Conservation (phyloP, 2,797 vertebrate genomes). For the Semotilus atromaculatus region DNA sequence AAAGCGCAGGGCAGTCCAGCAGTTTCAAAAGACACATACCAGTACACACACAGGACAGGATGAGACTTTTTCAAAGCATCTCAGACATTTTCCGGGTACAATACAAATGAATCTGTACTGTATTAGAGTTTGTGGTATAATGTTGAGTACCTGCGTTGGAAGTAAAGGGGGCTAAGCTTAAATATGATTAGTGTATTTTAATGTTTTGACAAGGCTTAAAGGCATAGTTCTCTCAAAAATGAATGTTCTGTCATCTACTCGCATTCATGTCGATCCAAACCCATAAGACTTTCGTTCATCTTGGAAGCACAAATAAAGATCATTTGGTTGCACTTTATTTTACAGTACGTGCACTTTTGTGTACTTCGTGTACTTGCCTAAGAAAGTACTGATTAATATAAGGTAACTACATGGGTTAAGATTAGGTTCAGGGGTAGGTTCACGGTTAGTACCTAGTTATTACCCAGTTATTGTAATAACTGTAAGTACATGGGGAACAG, state of each 20-base stretch:
- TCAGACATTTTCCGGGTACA: neutral
- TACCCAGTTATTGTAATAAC: too few species aligned
- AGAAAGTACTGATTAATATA: too few species aligned
- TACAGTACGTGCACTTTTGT: too few species aligned
- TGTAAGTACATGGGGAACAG: too few species aligned
- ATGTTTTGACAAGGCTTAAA: neutral
- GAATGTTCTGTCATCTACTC: neutral
- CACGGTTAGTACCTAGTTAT: too few species aligned
- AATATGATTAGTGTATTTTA: neutral
- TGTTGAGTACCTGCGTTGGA: neutral
- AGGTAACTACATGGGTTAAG: too few species aligned
- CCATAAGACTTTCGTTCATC: neutral
- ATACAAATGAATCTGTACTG: neutral
- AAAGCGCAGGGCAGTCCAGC: constrained; percentile 19
- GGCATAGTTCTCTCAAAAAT: neutral
- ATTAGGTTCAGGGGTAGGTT: too few species aligned
- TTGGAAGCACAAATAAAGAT: neutral
- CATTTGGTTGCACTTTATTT: neutral
- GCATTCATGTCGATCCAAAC: neutral
- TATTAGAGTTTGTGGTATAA: neutral
- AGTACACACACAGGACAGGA: neutral
- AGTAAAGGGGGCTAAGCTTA: neutral
- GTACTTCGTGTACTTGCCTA: too few species aligned
- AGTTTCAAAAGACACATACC: constrained; percentile 11
- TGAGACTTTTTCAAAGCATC: neutral